Conservation (phyloP, 35 echinoderm and acorn worm species). For the Apostichopus californicus region DNA sequence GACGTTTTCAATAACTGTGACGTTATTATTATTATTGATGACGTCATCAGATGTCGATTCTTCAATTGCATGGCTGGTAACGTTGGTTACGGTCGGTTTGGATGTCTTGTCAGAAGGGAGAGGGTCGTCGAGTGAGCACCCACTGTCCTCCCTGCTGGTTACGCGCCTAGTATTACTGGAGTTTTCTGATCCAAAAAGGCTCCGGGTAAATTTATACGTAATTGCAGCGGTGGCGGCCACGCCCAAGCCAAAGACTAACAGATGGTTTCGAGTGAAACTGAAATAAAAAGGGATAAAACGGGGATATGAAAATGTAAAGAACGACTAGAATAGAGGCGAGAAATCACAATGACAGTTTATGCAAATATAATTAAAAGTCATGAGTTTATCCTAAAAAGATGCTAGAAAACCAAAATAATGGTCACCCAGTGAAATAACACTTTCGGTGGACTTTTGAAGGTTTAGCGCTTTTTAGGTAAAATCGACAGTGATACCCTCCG, state of each 20-base stretch:
- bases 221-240: neutral
- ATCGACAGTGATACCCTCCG: too few species aligned
- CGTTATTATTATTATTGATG: neutral
- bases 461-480: too few species aligned
- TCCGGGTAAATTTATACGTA: slow-evolving; percentile 1
- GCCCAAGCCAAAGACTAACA: slow-evolving; percentile 10
- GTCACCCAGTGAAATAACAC: too few species aligned
- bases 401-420: neutral
- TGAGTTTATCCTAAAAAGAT: neutral
- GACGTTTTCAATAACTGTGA: neutral
- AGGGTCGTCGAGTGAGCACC: neutral
- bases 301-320: neutral
- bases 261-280: neutral
- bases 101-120: neutral
- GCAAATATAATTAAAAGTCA: neutral
- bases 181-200: neutral
- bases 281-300: neutral
- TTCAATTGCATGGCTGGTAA: neutral
- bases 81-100: too few species aligned
- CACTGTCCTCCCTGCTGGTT: neutral
- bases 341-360: neutral
- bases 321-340: neutral
- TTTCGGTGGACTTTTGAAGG: too few species aligned
- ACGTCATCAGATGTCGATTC: neutral
- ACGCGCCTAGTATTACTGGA: neutral